Evolutionary conservation across 2,888 invertebrate species (phyloP).

Genomic region (Philopedon plagiatum): DNA sequence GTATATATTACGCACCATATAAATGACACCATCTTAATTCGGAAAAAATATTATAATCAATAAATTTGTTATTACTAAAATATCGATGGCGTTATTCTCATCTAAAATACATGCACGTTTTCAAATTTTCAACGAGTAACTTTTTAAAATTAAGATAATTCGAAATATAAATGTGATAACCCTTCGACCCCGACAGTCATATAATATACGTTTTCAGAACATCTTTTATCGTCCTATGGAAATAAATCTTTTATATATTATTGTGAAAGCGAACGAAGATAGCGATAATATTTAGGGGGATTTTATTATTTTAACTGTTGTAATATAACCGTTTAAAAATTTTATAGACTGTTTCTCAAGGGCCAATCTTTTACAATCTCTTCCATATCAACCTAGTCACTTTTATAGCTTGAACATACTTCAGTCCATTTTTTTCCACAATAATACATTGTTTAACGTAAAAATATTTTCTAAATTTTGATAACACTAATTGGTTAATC

Average conservation of each 20-base stretch:
- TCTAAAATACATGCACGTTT: slow-evolving; percentile 11
- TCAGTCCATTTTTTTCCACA: no score
- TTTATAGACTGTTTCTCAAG: background rate
- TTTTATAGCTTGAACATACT: background rate
- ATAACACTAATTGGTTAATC: no score
- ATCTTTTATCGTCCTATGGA: slow-evolving; percentile 43
- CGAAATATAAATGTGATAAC: slow-evolving; percentile 42
- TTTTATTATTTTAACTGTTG: slow-evolving; percentile 39
- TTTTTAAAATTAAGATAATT: slow-evolving; percentile 35
- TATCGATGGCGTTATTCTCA: slow-evolving; percentile 1
- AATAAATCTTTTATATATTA: slow-evolving; percentile 48
- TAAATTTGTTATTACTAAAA: slow-evolving; percentile 2
- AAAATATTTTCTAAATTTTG: no score
- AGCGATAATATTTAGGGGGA: slow-evolving; percentile 41
- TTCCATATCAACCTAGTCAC: background rate
- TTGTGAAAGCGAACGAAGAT: slow-evolving; percentile 45
- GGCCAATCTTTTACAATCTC: background rate
- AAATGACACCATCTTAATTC: background rate
- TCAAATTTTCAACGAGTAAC: slow-evolving; percentile 20
- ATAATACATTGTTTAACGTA: no score
- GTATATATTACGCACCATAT: background rate
- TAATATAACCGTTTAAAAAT: slow-evolving; percentile 22
- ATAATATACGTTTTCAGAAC: slow-evolving; percentile 47
- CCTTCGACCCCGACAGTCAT: slow-evolving; percentile 37
- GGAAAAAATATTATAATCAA: background rate